Conservation (phyloP, 1,140 invertebrate species). For the Anthonomus grandis region DNA sequence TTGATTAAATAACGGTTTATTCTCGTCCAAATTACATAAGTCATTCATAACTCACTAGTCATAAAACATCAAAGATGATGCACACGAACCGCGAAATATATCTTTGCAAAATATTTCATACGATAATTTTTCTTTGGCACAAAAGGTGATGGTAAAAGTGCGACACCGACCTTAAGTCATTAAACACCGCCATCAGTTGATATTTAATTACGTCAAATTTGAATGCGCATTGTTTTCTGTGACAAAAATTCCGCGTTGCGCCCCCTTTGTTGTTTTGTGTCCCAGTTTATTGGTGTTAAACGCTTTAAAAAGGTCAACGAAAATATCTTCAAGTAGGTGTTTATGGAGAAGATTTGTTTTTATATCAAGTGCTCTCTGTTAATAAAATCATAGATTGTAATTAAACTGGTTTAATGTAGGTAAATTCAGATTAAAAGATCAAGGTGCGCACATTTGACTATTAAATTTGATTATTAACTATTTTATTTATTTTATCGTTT, state of each 20-base stretch:
- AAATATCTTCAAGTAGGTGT: not conserved
- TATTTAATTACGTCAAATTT: constrained; percentile 11
- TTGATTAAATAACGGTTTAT: not conserved
- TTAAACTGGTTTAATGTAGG: not conserved
- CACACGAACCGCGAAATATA: not conserved
- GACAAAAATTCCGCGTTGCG: constrained; percentile 5
- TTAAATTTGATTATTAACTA: too few relatives aligned
- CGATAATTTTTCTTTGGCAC: not conserved
- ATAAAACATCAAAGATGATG: not conserved
- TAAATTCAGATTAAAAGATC: not conserved
- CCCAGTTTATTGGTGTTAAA: not conserved
- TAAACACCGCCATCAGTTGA: constrained; percentile 5
- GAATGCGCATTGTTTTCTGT: constrained; percentile 5
- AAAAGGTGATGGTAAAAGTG: constrained; percentile 11
- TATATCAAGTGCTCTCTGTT: not conserved
- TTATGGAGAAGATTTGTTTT: not conserved
- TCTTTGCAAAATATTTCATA: not conserved
- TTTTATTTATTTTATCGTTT: too few relatives aligned
- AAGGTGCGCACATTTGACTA: not conserved
- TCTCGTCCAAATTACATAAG: not conserved
- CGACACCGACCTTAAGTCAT: constrained; percentile 8
- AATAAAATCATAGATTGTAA: not conserved
- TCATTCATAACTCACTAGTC: not conserved
- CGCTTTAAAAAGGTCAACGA: not conserved
- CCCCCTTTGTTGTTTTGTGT: not conserved